Conservation (phyloP, 2,113 vertebrate species). For the Apistogramma diplotaenia region DNA sequence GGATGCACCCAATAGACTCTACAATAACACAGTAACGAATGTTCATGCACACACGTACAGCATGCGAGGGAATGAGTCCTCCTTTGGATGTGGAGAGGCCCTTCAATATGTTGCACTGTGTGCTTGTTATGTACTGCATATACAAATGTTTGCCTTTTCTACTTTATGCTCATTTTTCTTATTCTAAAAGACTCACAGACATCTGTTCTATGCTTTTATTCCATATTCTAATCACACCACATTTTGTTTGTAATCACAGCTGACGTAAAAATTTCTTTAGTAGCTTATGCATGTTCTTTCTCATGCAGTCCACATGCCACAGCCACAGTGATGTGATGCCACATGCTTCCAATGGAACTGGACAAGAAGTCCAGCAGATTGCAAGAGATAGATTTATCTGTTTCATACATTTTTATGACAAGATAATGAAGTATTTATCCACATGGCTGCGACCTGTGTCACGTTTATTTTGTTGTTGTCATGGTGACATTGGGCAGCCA, state of each 20-base stretch:
- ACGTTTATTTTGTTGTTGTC: slow-evolving; percentile 32
- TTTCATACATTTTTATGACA: slow-evolving; percentile 25
- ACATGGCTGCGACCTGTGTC: neutral
- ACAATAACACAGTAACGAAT: neutral
- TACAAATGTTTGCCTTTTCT: neutral
- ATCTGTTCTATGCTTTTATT: neutral
- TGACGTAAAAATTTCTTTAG: neutral
- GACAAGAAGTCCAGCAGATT: slow-evolving; percentile 2
- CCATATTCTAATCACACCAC: neutral
- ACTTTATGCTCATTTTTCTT: neutral
- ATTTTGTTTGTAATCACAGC: neutral
- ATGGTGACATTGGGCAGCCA: neutral
- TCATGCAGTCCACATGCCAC: neutral
- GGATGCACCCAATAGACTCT: slow-evolving; percentile 49
- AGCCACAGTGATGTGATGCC: neutral
- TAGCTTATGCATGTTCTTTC: neutral
- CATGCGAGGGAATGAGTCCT: neutral
- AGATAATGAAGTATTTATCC: slow-evolving; percentile 23
- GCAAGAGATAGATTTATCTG: slow-evolving; percentile 12
- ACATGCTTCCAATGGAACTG: neutral
- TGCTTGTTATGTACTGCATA: neutral
- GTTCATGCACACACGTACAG: neutral
- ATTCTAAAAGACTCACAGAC: neutral
- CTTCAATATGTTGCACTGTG: neutral
- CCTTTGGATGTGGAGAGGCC: neutral